phyloP scores from a whole-genome alignment of 2,113 vertebrate genomes.

The Malaclemys terrapin region DNA sequence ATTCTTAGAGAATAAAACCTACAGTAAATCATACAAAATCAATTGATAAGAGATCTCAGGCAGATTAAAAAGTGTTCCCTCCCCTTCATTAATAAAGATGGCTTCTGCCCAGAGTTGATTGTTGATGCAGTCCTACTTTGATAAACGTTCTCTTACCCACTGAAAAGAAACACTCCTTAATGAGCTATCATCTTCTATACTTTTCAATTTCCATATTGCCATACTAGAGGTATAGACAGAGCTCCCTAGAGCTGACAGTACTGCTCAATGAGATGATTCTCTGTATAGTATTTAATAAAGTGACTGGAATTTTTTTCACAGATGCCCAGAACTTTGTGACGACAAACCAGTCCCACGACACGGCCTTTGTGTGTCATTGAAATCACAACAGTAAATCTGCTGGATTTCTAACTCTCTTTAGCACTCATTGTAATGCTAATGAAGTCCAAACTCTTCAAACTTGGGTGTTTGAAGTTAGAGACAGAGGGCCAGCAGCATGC shows the following conservation, averaged over 20 bases:
- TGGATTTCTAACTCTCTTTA: neutral
- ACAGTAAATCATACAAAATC: constrained; percentile 70
- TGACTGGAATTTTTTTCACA: neutral
- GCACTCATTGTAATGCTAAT: neutral
- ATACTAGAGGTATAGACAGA: neutral
- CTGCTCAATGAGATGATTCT: neutral
- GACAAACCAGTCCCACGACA: neutral
- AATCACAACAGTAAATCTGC: neutral
- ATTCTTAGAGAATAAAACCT: constrained; percentile 70
- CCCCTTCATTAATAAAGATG: constrained; percentile 72
- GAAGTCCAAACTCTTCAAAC: rapidly evolving
- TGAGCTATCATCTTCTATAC: constrained; percentile 59
- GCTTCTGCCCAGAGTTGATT: constrained; percentile 56
- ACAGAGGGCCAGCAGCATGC: no score
- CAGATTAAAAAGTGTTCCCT: constrained; percentile 72
- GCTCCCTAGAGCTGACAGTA: neutral
- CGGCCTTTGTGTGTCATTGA: neutral
- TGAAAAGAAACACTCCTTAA: constrained; percentile 52
- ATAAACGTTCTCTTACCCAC: constrained; percentile 62
- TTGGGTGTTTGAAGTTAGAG: neutral
- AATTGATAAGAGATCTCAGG: constrained; percentile 68
- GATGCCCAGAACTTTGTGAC: neutral
- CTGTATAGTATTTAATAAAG: neutral
- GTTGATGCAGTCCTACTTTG: constrained; percentile 62
- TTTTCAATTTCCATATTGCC: constrained; percentile 57